Evolutionary conservation across 2,113 vertebrate genomes (phyloP), one percentile per base, ranked within the genome.

Genomic region (Tringa solitaria): DNA sequence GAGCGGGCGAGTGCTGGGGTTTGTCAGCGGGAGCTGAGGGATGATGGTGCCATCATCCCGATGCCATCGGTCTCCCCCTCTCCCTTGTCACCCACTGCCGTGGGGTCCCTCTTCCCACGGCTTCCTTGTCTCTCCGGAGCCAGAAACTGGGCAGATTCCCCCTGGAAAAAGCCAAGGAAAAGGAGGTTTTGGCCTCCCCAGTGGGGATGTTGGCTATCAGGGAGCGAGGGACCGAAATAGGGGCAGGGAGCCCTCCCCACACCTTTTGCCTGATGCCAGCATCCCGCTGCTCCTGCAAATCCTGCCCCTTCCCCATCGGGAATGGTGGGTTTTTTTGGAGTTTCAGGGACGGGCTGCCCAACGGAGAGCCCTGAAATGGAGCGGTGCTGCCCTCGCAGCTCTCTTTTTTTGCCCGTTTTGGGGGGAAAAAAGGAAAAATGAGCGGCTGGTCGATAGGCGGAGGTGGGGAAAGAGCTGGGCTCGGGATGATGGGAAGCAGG

Each of bases 61-160:
- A n/a, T n/a, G n/a, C n/a, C n/a, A n/a, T n/a, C n/a, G n/a, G 6
- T 22, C 9, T 60, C 5, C 16, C 16, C 24, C 18, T 8, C 2
- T 30, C 57, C 57, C 33, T 39, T 37, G 46, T 68, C 35, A 12
- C 37, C 14, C 4, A 4, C 0, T 1, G 4, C 32, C 26, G 3
- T 3, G n/a, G 21, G 6, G 2, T 48, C 12, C 8, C 13, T 39
- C 60, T 32, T 1, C 56, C 6, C 0, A 39, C 1, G 1, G 21
- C 72, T 32, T n/a, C 1, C 41, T 41, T 10, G 11, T 21, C 43
- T 8, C 12, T 4, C 43, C 43, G 51, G 46, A 20, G 32, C 4
- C 7, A 57, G 32, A 57, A 78, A 19, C 19, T 4, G 15, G 35
- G 57, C 19, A 3, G 37, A 88, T 76, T 80, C 63, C 78, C 0